phyloP scores from a whole-genome alignment of 2,113 vertebrate genomes.

The Alethe castanea region DNA sequence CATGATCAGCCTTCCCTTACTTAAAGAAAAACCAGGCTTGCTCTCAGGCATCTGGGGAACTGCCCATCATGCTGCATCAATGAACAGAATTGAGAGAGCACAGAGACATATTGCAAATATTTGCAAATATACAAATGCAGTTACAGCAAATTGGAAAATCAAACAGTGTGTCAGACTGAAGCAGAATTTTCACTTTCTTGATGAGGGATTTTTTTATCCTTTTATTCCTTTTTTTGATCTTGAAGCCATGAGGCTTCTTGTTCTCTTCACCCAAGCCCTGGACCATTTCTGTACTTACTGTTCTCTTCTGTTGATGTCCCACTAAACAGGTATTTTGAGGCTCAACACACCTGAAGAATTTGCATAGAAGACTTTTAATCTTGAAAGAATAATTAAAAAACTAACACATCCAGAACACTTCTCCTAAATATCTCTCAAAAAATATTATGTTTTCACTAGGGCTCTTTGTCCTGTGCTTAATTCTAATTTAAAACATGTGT shows the following conservation, averaged over 20 bases:
- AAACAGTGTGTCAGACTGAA: background rate
- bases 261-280: background rate
- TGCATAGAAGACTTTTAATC: background rate
- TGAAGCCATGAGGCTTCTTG: background rate
- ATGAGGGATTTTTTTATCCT: background rate
- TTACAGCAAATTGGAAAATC: background rate
- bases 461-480: accelerated
- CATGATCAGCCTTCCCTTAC: background rate
- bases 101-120: background rate
- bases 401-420: background rate
- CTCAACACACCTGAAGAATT: background rate
- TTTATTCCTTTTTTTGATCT: background rate
- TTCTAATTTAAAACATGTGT: background rate
- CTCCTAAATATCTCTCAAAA: background rate
- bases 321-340: background rate
- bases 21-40: background rate
- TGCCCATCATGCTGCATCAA: background rate
- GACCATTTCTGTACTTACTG: background rate
- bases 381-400: background rate
- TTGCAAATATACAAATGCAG: background rate
- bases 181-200: background rate
- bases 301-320: background rate
- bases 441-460: background rate
- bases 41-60: background rate
- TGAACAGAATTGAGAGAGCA: background rate